phyloP scores from a whole-genome alignment of 1,140 invertebrate genomes.

The Drosophila nigrodunni region DNA sequence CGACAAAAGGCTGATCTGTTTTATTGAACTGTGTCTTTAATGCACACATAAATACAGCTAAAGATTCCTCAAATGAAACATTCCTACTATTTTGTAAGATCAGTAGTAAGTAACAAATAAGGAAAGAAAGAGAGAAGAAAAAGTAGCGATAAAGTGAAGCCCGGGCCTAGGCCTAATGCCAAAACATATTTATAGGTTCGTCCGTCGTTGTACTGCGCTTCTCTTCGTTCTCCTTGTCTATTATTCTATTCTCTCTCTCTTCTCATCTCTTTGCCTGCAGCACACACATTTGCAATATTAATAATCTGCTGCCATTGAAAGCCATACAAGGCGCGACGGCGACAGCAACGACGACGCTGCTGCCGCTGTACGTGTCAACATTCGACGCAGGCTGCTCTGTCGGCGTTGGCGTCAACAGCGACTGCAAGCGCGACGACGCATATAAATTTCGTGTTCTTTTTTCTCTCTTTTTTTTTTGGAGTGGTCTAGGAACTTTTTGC shows the following conservation, averaged over 20 bases:
- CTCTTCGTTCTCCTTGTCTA: slow-evolving; percentile 12
- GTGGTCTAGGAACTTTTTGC: slow-evolving; percentile 82
- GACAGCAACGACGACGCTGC: slow-evolving; percentile 15
- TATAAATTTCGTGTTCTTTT: slow-evolving; percentile 81
- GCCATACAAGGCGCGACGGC: slow-evolving; percentile 78
- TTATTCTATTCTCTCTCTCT: neutral
- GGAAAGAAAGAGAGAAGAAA: slow-evolving; percentile 2
- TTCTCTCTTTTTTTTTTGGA: slow-evolving; percentile 54
- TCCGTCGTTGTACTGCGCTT: slow-evolving; percentile 8
- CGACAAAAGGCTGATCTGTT: neutral
- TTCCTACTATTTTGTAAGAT: too few species aligned
- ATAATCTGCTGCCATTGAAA: slow-evolving; percentile 82
- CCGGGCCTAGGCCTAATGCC: slow-evolving; percentile 64
- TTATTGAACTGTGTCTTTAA: too few species aligned
- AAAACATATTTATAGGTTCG: slow-evolving; percentile 74
- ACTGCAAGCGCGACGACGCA: slow-evolving; percentile 80
- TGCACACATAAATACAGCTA: too few species aligned
- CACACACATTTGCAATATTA: slow-evolving; percentile 72
- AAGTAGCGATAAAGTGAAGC: slow-evolving; percentile 44
- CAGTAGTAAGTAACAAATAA: slow-evolving; percentile 18
- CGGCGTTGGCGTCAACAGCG: slow-evolving; percentile 36
- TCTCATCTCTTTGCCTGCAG: slow-evolving; percentile 1
- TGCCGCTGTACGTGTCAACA: slow-evolving; percentile 72
- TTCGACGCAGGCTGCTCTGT: slow-evolving; percentile 67
- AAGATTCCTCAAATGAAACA: too few species aligned